Base-by-base conservation (phyloP, 1,140 invertebrate genomes). In the Laupala kohalensis region DNA sequence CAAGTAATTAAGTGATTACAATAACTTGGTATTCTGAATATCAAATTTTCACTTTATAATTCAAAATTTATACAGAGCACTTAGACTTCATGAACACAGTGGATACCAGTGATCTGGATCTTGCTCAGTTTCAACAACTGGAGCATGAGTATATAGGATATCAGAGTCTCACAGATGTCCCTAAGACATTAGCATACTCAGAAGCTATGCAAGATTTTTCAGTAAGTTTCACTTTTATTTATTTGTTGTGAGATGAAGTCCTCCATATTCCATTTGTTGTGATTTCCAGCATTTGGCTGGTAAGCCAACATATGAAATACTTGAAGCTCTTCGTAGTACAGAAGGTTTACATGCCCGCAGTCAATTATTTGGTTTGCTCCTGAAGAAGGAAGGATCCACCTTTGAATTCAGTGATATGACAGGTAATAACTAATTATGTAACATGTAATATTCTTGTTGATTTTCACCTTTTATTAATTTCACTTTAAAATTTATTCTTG, bases 111-210 rank as follows among this genome's bases (percentile, higher is more conserved):
- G 64, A 90, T 75, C 83, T 91, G 64, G 84, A 87, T 77, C 86
- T 93, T 75, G 86, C 84, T 15, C 89, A 93, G 63, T 97, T 98
- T 81, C 87, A 87, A 72, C 93, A 97, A 81, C 80, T 97, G 69
- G 88, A 96, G 78, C 93, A 97, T 80, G 92, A 95, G 78, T 95
- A 94, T 78, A 92, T 94, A 78, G 93, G 94, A 66, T 98, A 97
- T 82, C 94, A 97, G 83, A 96, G 94, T 80, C 86, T 98, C n/a
- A 97, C 95, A 0, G 95, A 98, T 83, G 93, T 98, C 6, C 94
- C 95, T n/a, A 90, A 89, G 77, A 88, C 91, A 4, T 81, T 91
- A 9, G 84, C 88, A 24, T 92, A 91, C 78, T 80, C 83, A 28
- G 91, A 92, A 79, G 84, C 87, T 64, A 78, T 85, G 37, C 24